Evolutionary conservation across 2,797 vertebrate genomes (phyloP), one percentile per base, ranked within the genome.

Genomic region (Coreius guichenoti): DNA sequence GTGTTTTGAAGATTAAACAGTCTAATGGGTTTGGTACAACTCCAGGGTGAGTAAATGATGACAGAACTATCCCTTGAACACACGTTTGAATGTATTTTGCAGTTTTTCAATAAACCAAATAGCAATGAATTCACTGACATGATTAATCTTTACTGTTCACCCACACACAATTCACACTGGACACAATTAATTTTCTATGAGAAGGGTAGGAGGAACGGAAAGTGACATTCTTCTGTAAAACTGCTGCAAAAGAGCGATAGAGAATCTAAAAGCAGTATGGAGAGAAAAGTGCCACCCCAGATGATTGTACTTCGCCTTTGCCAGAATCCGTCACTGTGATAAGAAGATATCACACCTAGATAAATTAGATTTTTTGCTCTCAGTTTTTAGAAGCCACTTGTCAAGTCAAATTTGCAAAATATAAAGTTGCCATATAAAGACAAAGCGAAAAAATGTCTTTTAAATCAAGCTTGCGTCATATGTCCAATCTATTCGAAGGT

Each of bases 201-300:
- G 58, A 67, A 11, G 39, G 56, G 2, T 45, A 31, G n/a, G 19
- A 65, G 8, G 17, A 65, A 65, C 0, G 5, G 9, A 31, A 47
- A 43, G 17, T 16, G 4, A 16, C 36, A 79, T 79, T 56, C 14
- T 45, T 63, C n/a, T 19, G 36, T 47, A 45, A 79, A 56, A 54
- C 29, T 33, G 11, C 19, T 36, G 19, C 5, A 47, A 45, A 65
- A 31, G 43, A 63, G 39, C 0, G 26, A 80, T 65, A 47, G 3
- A 65, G 43, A 65, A 65, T 43, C 77, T 63, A 39, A 79, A n/a
- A 65, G n/a, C 16, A 4, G 14, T 19, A 43, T 16, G 49, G 21
- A 61, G 21, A 58, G 21, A 78, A 78, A 78, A 63, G 56, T 61
- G 58, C 56, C 58, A 79, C 26, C 77, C 77, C 39, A 65, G 77